Base-by-base conservation (phyloP, 2,888 invertebrate species). In the Diadromus collaris region DNA sequence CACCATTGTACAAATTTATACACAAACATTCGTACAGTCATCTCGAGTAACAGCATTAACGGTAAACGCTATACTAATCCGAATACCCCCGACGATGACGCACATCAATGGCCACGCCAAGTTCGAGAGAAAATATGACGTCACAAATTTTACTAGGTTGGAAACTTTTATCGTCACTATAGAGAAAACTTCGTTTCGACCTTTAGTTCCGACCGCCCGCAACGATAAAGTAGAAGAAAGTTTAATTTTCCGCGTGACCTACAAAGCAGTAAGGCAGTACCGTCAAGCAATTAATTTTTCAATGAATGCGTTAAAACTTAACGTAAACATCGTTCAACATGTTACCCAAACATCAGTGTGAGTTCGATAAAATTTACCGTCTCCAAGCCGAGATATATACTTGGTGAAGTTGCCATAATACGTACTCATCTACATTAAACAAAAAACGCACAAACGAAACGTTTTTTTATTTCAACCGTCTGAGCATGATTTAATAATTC, bases 11-110 rank as follows among this genome's bases (percentile, higher is more conserved):
- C 27, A 16, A 58, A 56, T 13, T 24, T 54, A 48, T 34, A 38
- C 69, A 21, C 10, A 48, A 21, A 13, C 56, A 64, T 64, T 63
- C n/a, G 19, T 34, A 48, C 56, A 32, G 48, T 27, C 16, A 65
- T 41, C 56, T 46, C 29, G 21, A 48, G 24, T 24, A 24, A 51
- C 51, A 51, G 51, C 41, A 44, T 16, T 44, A 44, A 44, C 41
- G 41, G 41, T 16, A 44, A 44, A 44, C 41, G 16, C 16, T 24
- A 10, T 24, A 51, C 24, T 24, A 24, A 51, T 51, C 24, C 10
- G 4, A 51, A 13, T 24, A 13, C 24, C 24, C 24, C 10, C 13
- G 51, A 51, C 9, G 21, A 51, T 16, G 24, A 51, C 51, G 51
- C 51, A 51, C 51, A 24, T 51, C 10, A 24, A 21, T 51, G 51